Evolutionary conservation across 2,888 invertebrate species (phyloP).

Genomic region (Petrophora chlorosata): DNA sequence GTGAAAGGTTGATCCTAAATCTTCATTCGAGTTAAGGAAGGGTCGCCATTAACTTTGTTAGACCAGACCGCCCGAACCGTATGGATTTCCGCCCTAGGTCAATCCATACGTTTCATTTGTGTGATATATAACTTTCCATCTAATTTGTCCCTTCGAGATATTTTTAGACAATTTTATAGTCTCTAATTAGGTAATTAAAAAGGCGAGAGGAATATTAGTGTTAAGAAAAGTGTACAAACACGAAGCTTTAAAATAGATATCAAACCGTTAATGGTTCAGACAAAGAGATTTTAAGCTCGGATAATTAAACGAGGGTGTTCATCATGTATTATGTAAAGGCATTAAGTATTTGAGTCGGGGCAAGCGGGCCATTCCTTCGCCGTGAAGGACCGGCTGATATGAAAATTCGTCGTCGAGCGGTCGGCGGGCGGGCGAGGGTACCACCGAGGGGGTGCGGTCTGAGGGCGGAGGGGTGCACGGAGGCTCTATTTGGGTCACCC

Average conservation of each 20-base stretch:
- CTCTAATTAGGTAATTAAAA: too few relatives aligned
- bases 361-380: constrained; percentile 69
- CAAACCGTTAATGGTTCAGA: constrained; percentile 41
- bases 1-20: constrained; percentile 2
- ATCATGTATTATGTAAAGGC: constrained; percentile 67
- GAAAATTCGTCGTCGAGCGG: constrained; percentile 79
- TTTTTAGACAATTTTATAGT: too few relatives aligned
- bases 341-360: constrained; percentile 63
- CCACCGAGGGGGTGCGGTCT: constrained; percentile 53
- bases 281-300: constrained; percentile 54
- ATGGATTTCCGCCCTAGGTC: neutral
- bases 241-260: constrained; percentile 28
- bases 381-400: constrained; percentile 76
- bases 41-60: constrained; percentile 5
- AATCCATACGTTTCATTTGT: too few relatives aligned
- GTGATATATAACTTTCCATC: too few relatives aligned
- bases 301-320: constrained; percentile 55
- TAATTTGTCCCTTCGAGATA: too few relatives aligned
- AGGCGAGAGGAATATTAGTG: too few relatives aligned
- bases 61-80: neutral
- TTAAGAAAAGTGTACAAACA: too few relatives aligned
- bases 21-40: constrained; percentile 5
- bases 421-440: constrained; percentile 53
- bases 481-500: constrained; percentile 84
- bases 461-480: constrained; percentile 66